Evolutionary conservation across 2,888 invertebrate genomes (phyloP), one percentile per base, ranked within the genome.

Genomic region (Cryptocheilus praepositus): DNA sequence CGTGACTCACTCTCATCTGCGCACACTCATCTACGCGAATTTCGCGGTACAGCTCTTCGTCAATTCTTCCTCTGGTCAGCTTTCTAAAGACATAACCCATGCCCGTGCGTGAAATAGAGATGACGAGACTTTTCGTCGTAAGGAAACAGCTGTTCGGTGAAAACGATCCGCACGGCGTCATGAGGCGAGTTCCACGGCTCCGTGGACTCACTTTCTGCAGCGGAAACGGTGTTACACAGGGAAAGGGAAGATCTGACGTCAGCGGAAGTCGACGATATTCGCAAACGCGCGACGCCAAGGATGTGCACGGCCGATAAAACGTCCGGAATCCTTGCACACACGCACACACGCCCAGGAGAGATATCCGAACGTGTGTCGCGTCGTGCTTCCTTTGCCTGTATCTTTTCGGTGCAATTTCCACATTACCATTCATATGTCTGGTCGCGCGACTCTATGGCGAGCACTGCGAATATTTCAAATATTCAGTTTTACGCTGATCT

Each of bases 231-330:
- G 61, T 67, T 61, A 64, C 36, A 36, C 56, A 55, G 65, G 59
- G 68, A 70, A 77, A 69, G 73, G 66, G 69, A 59, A 67, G 66
- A 52, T 57, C 55, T 71, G 70, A 71, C 74, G 73, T 77, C 74
- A 79, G 62, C 75, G 79, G 79, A 79, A 77, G 76, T 67, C 55
- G 65, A 72, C 64, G 71, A 79, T 79, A 79, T 61, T 67, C 70
- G 67, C 65, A 16, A 77, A 60, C 67, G 61, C 51, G 57, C 43
- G 45, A 58, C 58, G 60, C 73, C 69, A 67, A 76, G 76, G 75
- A 75, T 71, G 77, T 67, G 71, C 64, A 49, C 51, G 54, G 49
- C 28, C 68, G 79, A 79, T 79, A 79, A 79, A 46, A 54, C 57
- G 61, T 61, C 66, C 73, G 73, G 76, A 68, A 71, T 77, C 69